Evolutionary conservation across 2,797 vertebrate species (phyloP).

Genomic region (Rhabdophis nuchalis): DNA sequence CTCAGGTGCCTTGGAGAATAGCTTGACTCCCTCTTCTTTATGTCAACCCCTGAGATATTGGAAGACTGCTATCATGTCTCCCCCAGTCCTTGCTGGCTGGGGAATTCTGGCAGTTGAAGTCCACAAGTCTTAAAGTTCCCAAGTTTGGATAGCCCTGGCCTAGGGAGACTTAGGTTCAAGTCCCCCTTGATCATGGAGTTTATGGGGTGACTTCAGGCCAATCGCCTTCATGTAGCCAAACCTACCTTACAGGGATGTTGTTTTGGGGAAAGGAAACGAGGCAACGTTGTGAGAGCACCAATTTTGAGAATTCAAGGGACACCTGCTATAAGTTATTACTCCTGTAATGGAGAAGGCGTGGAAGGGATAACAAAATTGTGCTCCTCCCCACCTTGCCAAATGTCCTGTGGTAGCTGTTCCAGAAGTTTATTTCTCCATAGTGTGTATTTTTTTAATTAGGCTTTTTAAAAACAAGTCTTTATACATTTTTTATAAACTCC

Average conservation of each 20-base stretch:
- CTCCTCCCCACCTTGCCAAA: not conserved
- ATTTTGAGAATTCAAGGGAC: not conserved
- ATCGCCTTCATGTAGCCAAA: no score
- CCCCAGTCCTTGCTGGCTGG: no score
- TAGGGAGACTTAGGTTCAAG: not conserved
- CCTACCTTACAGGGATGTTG: not conserved
- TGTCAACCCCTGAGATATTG: no score
- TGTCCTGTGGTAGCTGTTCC: not conserved
- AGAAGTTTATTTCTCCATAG: not conserved
- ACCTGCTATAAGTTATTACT: not conserved
- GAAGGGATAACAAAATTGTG: not conserved
- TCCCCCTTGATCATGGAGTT: not conserved
- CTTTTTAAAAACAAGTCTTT: not conserved
- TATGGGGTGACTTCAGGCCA: not conserved
- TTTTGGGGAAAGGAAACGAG: not conserved
- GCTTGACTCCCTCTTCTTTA: no score
- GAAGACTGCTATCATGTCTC: no score
- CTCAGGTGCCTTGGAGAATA: no score
- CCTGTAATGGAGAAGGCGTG: not conserved
- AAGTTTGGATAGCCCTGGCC: not conserved
- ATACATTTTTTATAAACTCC: not conserved
- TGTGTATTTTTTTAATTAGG: not conserved
- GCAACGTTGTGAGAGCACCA: not conserved
- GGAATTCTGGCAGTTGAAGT: no score
- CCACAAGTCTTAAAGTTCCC: no score